Evolutionary conservation across 2,888 invertebrate species (phyloP).

Genomic region (Eupithecia tripunctaria): DNA sequence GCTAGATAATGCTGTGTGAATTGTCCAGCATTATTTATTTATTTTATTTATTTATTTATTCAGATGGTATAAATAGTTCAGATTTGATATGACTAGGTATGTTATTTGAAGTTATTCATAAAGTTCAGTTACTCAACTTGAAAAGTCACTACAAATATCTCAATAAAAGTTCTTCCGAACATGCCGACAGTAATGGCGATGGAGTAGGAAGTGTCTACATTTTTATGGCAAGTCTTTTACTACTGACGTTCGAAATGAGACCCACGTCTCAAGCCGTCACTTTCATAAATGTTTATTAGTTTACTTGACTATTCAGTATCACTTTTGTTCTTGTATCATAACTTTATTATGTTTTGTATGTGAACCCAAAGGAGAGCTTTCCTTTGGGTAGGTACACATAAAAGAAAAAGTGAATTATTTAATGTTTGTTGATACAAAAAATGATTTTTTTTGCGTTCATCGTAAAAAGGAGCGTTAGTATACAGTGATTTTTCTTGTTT

Average conservation of each 20-base stretch:
- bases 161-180: constrained; percentile 13
- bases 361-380: not conserved
- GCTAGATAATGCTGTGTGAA: too few relatives aligned
- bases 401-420: not conserved
- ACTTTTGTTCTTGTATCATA: constrained; percentile 9
- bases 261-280: constrained; percentile 5
- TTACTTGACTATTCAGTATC: constrained; percentile 31
- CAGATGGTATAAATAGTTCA: not conserved
- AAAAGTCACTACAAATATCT: constrained; percentile 37
- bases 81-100: not conserved
- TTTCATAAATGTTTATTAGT: constrained; percentile 11
- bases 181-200: constrained; percentile 4
- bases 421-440: not conserved
- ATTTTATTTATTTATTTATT: too few relatives aligned
- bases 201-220: constrained; percentile 11
- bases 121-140: constrained; percentile 6
- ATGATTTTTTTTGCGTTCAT: not conserved
- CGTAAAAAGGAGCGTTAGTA: too few relatives aligned
- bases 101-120: constrained; percentile 1
- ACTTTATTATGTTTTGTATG: constrained; percentile 1
- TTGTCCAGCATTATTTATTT: too few relatives aligned
- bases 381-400: too few relatives aligned
- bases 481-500: not conserved
- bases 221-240: constrained; percentile 22
- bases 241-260: constrained; percentile 19